Conservation (phyloP, 2,113 vertebrate species). For the Rhinoptilus africanus region DNA sequence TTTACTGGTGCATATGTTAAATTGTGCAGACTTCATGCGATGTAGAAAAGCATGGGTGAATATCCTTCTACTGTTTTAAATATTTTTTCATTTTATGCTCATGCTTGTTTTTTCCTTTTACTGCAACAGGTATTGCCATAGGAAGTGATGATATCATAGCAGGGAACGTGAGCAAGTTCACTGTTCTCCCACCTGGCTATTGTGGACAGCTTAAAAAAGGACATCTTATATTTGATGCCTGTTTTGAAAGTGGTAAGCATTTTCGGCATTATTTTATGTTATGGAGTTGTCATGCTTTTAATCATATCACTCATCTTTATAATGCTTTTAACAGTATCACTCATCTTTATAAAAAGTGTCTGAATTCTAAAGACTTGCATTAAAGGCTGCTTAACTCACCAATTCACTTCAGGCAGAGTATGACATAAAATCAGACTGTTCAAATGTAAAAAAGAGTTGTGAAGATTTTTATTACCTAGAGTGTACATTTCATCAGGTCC, state of each 20-base stretch:
- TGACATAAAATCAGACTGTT: background rate
- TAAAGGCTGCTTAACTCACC: background rate
- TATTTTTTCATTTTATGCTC: background rate
- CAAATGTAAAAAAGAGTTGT: background rate
- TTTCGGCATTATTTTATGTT: background rate
- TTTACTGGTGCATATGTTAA: background rate
- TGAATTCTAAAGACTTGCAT: background rate
- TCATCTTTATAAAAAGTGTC: background rate
- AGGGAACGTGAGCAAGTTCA: conserved; percentile 90
- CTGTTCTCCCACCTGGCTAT: conserved; percentile 83
- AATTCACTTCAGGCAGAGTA: background rate
- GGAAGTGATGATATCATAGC: conserved; percentile 89
- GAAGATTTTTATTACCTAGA: background rate
- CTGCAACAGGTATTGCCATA: conserved; percentile 76
- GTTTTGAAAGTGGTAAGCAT: conserved; percentile 96
- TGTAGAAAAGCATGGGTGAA: background rate
- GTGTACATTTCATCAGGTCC: background rate
- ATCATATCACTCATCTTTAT: background rate
- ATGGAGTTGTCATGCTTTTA: background rate
- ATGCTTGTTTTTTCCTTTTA: background rate
- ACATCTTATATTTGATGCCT: conserved; percentile 95
- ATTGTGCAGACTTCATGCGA: background rate
- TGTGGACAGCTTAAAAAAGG: conserved; percentile 85
- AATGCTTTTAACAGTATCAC: background rate
- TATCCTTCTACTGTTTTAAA: background rate